Evolutionary conservation across 2,888 invertebrate genomes (phyloP), one percentile per base, ranked within the genome.

Genomic region (Lysandra coridon): DNA sequence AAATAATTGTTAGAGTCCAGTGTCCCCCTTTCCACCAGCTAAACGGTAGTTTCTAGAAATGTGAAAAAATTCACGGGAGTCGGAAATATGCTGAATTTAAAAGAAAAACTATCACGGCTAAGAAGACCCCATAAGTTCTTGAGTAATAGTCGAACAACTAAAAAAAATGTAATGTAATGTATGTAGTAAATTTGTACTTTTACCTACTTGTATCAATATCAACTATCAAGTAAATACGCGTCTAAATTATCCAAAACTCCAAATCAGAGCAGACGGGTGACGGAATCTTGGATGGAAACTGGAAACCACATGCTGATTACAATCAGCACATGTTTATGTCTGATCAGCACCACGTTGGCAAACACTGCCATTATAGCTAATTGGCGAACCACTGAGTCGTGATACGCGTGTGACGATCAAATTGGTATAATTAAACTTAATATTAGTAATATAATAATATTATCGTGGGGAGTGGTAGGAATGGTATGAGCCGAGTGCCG

Each of bases 271-370:
- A 69, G 64, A 69, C 33, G 64, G 12, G 30, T 1, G 64, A 33
- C 69, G 33, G 23, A 23, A 69, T 69, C 33, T 69, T 17, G 33
- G 17, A 17, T 14, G 14, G 33, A 12, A 53, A 30, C 12, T 40
- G 64, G 69, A 60, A 64, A 78, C 78, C 69, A 64, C 78, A 7
- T 5, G 23, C 14, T 78, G 78, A 78, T 78, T 78, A 78, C 78
- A 78, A 78, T 78, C 69, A 78, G 69, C 30, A 17, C 17, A 44
- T 69, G 78, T 78, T 78, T 78, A 30, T 10, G 12, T 40, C 78
- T 37, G 74, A 74, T 74, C 74, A 44, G 74, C 57, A 17, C 53
- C 76, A 76, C 76, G 74, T 10, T n/a, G 23, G 76, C 33, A 76
- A 76, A 76, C 3, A 57, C 53, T 23, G 57, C 12, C 57, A 76